Percentiles rank a stretch among this genome's conserved stretches.
Conservation (phyloP, 2,888 invertebrate genomes). For the Cephus sareptanus region DNA sequence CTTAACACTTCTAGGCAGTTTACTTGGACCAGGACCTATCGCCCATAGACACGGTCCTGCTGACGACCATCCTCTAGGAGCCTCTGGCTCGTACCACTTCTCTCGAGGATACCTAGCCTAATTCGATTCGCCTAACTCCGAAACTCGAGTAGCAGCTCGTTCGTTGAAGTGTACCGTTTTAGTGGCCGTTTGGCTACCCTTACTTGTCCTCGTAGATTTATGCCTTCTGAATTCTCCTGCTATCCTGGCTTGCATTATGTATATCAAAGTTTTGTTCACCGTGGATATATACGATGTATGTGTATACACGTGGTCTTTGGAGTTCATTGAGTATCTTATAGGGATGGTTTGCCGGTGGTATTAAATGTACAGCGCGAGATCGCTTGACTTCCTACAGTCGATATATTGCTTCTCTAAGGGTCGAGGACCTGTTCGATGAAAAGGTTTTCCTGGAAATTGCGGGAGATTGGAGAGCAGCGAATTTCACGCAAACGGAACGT, state of each 20-base stretch:
- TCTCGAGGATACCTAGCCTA: neutral
- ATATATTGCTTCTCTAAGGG: neutral
- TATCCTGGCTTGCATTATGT: neutral
- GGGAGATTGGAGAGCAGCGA: conserved; percentile 18
- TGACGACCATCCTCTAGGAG: neutral
- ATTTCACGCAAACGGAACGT: neutral
- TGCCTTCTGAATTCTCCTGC: neutral
- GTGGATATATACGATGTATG: neutral
- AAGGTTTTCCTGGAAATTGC: neutral
- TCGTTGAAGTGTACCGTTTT: conserved; percentile 1
- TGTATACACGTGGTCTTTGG: neutral
- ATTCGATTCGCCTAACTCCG: conserved; percentile 5
- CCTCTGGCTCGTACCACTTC: neutral
- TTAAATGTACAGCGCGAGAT: neutral
- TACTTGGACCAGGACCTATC: neutral
- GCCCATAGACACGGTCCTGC: neutral
- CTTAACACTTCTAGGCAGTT: neutral
- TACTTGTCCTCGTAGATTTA: neutral
- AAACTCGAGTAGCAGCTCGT: conserved; percentile 3
- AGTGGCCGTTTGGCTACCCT: conserved; percentile 4
- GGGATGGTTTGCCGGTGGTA: neutral
- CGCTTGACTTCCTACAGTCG: neutral
- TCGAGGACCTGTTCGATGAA: conserved; percentile 10
- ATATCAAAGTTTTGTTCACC: neutral
- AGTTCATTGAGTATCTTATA: neutral